Percentiles rank a stretch among this genome's conserved stretches.
These are phyloP conservation scores for Cinara cedri DNA, from an alignment of 2,888 invertebrate species.

Conservation along the genomic window DNA sequence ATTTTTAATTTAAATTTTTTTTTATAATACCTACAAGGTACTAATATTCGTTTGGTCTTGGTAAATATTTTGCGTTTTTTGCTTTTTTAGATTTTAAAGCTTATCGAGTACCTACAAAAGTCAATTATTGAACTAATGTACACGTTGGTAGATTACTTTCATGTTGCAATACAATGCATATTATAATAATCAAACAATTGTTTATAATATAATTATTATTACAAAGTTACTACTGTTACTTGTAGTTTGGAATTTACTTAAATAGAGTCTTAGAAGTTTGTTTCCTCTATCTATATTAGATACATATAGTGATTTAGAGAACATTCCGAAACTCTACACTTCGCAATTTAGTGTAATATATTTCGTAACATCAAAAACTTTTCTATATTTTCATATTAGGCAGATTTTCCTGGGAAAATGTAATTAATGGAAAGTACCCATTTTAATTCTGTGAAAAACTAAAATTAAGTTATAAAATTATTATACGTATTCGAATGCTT, in stretches of 20 bases:
- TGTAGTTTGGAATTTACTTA: conserved; percentile 9
- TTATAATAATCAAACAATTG: conserved; percentile 1
- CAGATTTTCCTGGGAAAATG: neutral
- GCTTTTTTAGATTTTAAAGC: no score
- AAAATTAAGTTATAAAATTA: neutral
- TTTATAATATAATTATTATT: conserved; percentile 2
- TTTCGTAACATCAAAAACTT: neutral
- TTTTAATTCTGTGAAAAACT: neutral
- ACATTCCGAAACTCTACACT: conserved; percentile 17
- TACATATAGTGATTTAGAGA: neutral
- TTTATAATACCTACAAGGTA: no score
- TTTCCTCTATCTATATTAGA: no score
- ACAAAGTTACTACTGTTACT: neutral
- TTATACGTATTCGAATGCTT: neutral
- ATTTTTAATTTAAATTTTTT: no score
- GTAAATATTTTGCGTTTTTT: no score
- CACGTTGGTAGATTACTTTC: conserved; percentile 15
- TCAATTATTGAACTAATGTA: neutral
- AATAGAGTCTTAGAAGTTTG: conserved; percentile 33
- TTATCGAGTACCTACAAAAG: neutral
- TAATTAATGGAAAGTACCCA: neutral
- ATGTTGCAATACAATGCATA: neutral
- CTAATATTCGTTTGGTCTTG: no score
- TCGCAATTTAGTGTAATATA: neutral
- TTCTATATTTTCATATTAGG: neutral